A percentile compares a stretch with the other conserved stretches of the same genome.
Conservation (phyloP, 2,113 vertebrate genomes). For the Myrmophylax atrothorax region DNA sequence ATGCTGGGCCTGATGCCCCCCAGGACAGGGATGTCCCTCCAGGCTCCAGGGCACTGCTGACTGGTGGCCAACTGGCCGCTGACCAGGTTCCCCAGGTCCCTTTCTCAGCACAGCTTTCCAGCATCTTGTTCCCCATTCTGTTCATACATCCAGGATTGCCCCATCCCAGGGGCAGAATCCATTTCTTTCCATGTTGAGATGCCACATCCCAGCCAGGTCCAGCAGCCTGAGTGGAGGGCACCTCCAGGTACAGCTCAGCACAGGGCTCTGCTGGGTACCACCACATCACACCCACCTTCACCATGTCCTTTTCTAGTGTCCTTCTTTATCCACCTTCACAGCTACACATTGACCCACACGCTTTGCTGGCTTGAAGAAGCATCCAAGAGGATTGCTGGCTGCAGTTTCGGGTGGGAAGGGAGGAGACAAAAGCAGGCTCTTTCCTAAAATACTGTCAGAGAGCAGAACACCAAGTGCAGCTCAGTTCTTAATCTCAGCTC, state of each 20-base stretch:
- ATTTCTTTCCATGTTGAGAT: not conserved
- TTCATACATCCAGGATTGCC: not conserved
- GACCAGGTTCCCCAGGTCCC: not conserved
- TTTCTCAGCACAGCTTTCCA: not conserved
- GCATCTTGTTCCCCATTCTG: not conserved
- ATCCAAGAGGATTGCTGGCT: not conserved
- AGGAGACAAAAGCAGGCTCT: not conserved
- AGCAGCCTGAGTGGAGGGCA: not conserved
- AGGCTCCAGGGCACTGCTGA: not conserved
- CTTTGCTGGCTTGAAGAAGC: not conserved
- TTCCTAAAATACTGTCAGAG: not conserved
- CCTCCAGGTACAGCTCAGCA: fast-evolving
- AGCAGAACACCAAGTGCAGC: not conserved
- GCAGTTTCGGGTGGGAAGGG: not conserved
- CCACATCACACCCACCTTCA: fast-evolving
- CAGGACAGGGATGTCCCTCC: not conserved
- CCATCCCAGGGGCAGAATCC: not conserved
- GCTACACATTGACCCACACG: fast-evolving
- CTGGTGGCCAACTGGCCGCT: not conserved
- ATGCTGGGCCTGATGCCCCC: not conserved
- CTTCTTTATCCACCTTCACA: not conserved
- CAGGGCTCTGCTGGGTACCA: fast-evolving
- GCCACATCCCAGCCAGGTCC: fast-evolving
- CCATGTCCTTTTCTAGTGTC: fast-evolving
- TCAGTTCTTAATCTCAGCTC: not conserved